Evolutionary conservation across 2,113 vertebrate genomes (phyloP).

Genomic region (Salvator merianae): DNA sequence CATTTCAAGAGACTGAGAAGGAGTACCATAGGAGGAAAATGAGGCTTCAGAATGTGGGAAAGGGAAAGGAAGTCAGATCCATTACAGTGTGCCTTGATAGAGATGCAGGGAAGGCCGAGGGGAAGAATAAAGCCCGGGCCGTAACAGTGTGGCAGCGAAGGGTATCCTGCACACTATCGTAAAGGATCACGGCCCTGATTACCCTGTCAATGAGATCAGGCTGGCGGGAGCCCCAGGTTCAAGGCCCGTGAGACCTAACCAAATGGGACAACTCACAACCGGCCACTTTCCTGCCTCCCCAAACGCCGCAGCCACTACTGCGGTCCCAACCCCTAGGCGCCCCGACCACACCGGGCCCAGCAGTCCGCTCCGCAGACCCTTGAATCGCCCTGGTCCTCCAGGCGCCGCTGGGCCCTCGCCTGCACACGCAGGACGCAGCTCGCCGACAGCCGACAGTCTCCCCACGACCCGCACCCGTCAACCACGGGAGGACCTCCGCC

Average conservation of each 20-base stretch:
- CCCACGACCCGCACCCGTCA: too few relatives aligned
- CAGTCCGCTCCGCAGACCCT: neutral
- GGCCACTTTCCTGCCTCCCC: too few relatives aligned
- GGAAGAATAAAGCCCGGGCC: neutral
- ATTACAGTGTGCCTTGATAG: too few relatives aligned
- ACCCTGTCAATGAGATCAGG: neutral
- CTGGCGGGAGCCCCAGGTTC: too few relatives aligned
- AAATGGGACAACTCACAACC: too few relatives aligned
- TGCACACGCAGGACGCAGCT: too few relatives aligned
- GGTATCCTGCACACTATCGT: neutral
- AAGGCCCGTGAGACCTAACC: too few relatives aligned
- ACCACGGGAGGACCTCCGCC: too few relatives aligned
- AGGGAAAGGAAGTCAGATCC: neutral
- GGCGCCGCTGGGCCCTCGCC: too few relatives aligned
- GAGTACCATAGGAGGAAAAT: neutral
- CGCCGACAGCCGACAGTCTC: too few relatives aligned
- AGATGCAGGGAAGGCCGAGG: too few relatives aligned
- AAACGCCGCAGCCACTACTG: neutral
- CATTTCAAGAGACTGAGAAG: neutral
- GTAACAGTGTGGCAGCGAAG: neutral
- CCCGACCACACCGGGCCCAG: neutral
- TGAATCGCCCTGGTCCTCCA: neutral
- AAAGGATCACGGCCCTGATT: neutral
- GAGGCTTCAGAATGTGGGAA: neutral
- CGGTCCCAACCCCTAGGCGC: neutral